Conservation (phyloP, 2,797 vertebrate species). For the Fistularia commersonii region DNA sequence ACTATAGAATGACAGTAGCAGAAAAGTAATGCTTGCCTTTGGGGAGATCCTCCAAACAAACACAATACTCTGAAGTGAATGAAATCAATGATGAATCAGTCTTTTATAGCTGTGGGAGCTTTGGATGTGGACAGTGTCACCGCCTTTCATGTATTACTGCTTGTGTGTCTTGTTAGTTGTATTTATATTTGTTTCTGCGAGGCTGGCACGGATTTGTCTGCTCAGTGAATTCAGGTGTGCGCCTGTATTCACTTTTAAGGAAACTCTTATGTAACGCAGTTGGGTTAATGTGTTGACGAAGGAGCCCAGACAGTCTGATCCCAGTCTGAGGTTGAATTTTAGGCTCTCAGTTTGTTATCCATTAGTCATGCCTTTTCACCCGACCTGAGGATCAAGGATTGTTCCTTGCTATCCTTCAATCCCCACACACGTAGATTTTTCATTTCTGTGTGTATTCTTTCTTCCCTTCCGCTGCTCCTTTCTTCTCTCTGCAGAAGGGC, state of each 20-base stretch:
- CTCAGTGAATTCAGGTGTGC: conserved; percentile 45
- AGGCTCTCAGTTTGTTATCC: conserved; percentile 29
- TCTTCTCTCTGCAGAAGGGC: conserved; percentile 10
- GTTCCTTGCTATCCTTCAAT: conserved; percentile 18
- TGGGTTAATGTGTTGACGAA: conserved; percentile 38
- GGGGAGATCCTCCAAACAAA: too few species aligned
- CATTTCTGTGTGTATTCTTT: conserved; percentile 15
- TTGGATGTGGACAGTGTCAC: background rate
- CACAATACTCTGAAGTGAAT: too few species aligned
- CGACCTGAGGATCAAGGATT: conserved; percentile 50
- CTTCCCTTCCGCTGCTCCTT: conserved; percentile 45
- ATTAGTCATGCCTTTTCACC: background rate
- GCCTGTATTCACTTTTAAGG: conserved; percentile 21
- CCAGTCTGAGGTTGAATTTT: conserved; percentile 45
- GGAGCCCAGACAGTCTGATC: conserved; percentile 21
- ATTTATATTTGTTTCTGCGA: background rate
- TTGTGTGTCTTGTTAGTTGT: conserved; percentile 4
- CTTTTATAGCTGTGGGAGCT: background rate
- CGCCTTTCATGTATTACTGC: background rate
- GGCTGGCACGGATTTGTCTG: background rate
- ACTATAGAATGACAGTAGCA: too few species aligned
- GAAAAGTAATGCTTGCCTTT: too few species aligned
- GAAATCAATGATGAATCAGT: too few species aligned
- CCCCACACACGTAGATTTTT: conserved; percentile 13
- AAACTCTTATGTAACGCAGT: conserved; percentile 54